phyloP scores from a whole-genome alignment of 2,797 vertebrate genomes.

The Sciaenops ocellatus region DNA sequence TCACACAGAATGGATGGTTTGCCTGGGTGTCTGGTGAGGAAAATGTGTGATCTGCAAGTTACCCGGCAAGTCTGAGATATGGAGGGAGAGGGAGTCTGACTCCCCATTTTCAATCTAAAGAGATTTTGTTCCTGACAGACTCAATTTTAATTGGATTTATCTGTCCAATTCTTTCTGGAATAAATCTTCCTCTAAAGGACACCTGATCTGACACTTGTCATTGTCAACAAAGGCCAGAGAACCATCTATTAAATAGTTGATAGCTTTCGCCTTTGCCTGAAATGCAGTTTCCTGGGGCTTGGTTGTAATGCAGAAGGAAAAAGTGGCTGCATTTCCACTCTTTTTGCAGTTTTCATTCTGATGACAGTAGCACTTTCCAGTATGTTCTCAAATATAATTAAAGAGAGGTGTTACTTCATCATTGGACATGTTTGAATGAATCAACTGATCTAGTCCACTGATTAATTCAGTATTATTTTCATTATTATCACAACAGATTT shows the following conservation, averaged over 20 bases:
- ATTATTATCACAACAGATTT: not conserved
- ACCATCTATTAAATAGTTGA: constrained; percentile 55
- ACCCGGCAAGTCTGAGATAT: constrained; percentile 52
- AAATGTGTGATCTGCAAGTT: constrained; percentile 64
- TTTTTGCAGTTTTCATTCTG: constrained; percentile 24
- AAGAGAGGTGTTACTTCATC: not conserved
- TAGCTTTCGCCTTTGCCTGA: constrained; percentile 17
- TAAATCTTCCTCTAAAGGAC: constrained; percentile 73
- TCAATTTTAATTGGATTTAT: constrained; percentile 78
- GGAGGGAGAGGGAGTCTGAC: constrained; percentile 40
- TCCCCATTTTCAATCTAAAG: constrained; percentile 63
- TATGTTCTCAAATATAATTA: constrained; percentile 3
- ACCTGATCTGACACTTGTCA: constrained; percentile 70
- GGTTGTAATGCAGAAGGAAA: constrained; percentile 7
- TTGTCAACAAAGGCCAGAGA: constrained; percentile 68
- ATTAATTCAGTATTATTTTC: not conserved
- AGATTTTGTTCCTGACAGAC: constrained; percentile 65
- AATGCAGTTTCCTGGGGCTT: constrained; percentile 22
- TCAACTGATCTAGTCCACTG: not conserved
- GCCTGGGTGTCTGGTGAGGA: constrained; percentile 57
- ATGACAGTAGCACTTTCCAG: constrained; percentile 11
- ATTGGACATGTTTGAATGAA: not conserved
- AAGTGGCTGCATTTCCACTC: not conserved
- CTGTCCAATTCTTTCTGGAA: constrained; percentile 57
- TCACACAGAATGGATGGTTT: constrained; percentile 63